Evolutionary conservation across 1,140 invertebrate genomes (phyloP).

Genomic region (Drosophila repleta): DNA sequence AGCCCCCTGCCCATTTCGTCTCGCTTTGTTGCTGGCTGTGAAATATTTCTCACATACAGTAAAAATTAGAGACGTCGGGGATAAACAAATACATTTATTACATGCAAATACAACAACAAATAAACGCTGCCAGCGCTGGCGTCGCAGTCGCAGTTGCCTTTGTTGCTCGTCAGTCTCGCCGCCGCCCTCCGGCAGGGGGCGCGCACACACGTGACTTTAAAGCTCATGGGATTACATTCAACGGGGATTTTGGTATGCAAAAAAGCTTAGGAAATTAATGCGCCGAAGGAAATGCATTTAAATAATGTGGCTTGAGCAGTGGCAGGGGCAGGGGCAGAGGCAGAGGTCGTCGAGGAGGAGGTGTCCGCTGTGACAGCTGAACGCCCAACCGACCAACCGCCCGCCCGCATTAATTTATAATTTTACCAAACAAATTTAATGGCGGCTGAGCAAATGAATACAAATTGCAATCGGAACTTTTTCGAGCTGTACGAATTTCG

Average conservation of each 20-base stretch:
- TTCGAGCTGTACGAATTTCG: slow-evolving; percentile 71
- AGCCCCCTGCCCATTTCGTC: neutral
- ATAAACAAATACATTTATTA: slow-evolving; percentile 82
- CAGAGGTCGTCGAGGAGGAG: slow-evolving; percentile 22
- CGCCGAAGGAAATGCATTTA: slow-evolving; percentile 80
- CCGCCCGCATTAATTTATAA: slow-evolving; percentile 79
- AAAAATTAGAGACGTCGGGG: slow-evolving; percentile 73
- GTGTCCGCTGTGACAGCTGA: slow-evolving; percentile 67
- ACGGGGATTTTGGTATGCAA: slow-evolving; percentile 73
- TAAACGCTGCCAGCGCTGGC: neutral
- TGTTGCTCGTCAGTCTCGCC: slow-evolving; percentile 52
- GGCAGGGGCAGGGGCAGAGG: slow-evolving; percentile 10
- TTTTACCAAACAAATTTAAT: slow-evolving; percentile 69
- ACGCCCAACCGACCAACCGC: slow-evolving; percentile 63
- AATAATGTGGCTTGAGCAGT: slow-evolving; percentile 76
- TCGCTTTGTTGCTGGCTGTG: slow-evolving; percentile 28
- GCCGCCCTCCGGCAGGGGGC: slow-evolving; percentile 4
- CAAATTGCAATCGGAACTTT: slow-evolving; percentile 80
- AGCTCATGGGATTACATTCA: slow-evolving; percentile 78
- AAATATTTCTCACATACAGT: slow-evolving; percentile 68
- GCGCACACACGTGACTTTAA: slow-evolving; percentile 76
- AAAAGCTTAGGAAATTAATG: slow-evolving; percentile 81
- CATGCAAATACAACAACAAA: slow-evolving; percentile 77
- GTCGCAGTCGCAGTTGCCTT: slow-evolving; percentile 43
- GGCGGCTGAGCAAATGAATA: slow-evolving; percentile 73